Evolutionary conservation across 2,113 vertebrate species (phyloP), one percentile per base, ranked within the genome.

Genomic region (Forbesichthys papilliferus): DNA sequence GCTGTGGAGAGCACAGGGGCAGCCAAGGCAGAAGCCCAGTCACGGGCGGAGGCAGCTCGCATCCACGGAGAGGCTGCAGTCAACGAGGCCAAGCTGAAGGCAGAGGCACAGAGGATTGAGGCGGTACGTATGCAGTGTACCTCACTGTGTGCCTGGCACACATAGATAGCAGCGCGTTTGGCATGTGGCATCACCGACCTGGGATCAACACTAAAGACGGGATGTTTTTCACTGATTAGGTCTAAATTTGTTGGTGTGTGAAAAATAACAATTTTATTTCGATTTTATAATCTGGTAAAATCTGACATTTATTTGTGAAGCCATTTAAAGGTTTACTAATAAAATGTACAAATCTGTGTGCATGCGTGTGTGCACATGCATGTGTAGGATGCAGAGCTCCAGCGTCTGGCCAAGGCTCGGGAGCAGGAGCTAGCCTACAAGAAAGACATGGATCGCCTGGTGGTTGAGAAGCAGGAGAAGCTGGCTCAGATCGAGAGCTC

Each of bases 51-150:
- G 78, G 94, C 95, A 0, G 94, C 94, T 0, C 92, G 92, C 46
- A 97, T 98, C 4, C 93, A 96, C 62, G 95, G 95, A 0, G 94
- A 98, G 72, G 95, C 94, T 0, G 94, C 94, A 0, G 94, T 98
- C 20, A 81, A 89, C 0, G 95, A 96, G 84, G 96, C 96, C 87
- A 95, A 90, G 58, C 92, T 96, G 66, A 95, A 94, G 73, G 92
- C 92, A 0, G 90, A 96, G 62, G 95, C 95, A 1, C 85, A 92
- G 74, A 88, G 77, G 68, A 96, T 97, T 1, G 95, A 96, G 73
- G 94, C 93, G 9, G 87, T 93, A 70, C 3, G 65, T 27, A 27
- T 27, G 27, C 27, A 27, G 27, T 27, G 27, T 67, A 20, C 53
- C 11, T 5, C 6, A 1, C 47, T 62, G 13, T 67, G 46, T 65